Evolutionary conservation across 2,113 vertebrate genomes (phyloP).

Genomic region (Lampris megalopsis): DNA sequence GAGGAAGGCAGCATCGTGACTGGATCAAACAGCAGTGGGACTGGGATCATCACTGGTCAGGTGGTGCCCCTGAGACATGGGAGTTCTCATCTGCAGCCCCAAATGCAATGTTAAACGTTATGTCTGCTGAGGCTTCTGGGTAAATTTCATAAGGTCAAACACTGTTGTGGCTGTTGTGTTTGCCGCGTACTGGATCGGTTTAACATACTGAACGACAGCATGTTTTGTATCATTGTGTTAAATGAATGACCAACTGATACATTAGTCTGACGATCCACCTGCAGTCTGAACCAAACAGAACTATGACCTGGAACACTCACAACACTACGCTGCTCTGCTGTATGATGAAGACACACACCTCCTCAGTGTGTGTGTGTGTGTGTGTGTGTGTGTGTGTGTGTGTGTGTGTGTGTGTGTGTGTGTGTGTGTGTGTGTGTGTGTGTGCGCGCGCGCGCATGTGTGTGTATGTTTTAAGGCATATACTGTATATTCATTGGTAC

Average conservation of each 20-base stretch:
- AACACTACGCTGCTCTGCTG: background rate
- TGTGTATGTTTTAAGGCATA: no score
- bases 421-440: slow-evolving; percentile 14
- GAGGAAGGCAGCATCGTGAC: no score
- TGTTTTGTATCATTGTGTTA: background rate
- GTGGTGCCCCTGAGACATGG: background rate
- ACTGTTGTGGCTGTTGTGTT: background rate
- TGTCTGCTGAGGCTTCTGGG: slow-evolving; percentile 41
- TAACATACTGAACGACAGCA: slow-evolving; percentile 24
- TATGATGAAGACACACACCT: background rate
- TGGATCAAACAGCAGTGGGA: no score
- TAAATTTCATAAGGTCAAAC: slow-evolving; percentile 11
- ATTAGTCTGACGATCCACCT: slow-evolving; percentile 12
- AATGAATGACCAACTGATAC: background rate
- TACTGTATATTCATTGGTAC: no score
- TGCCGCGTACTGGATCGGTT: background rate
- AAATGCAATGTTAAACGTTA: background rate
- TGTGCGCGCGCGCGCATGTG: background rate
- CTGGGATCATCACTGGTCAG: background rate
- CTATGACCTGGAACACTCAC: background rate
- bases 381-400: slow-evolving; percentile 1
- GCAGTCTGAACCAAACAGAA: slow-evolving; percentile 1
- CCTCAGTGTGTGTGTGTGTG: slow-evolving; percentile 5
- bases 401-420: background rate
- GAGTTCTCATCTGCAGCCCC: background rate